A percentile compares a stretch with the other conserved stretches of the same genome.
These are phyloP conservation scores for Engraulis encrasicolus DNA, from an alignment of 2,113 vertebrate genomes.

Conservation along the genomic window DNA sequence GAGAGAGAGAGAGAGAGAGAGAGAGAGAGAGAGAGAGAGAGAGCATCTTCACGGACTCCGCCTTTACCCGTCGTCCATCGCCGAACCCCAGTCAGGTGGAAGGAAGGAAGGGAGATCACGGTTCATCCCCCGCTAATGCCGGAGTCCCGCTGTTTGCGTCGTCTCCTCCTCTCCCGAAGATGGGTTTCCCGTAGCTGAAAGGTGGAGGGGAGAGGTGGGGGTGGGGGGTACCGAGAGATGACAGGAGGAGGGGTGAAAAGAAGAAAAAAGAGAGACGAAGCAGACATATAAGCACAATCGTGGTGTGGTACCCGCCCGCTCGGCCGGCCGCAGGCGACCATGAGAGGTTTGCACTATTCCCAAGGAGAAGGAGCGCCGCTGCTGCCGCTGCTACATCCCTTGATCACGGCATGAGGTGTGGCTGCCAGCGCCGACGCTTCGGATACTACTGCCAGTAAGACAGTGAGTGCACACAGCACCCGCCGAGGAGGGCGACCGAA, in stretches of 20 bases:
- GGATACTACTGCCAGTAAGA: conserved; percentile 72
- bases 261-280: no score
- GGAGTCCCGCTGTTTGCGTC: conserved; percentile 54
- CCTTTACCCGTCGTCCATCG: conserved; percentile 61
- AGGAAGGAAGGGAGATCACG: conserved; percentile 55
- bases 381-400: conserved; percentile 68
- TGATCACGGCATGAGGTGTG: conserved; percentile 83
- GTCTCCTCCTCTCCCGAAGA: conserved; percentile 64
- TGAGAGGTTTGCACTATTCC: conserved; percentile 78
- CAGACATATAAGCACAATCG: conserved; percentile 72
- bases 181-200: conserved; percentile 78
- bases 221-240: conserved; percentile 58
- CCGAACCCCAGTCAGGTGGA: conserved; percentile 57
- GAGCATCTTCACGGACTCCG: conserved; percentile 65
- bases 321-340: no score
- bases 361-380: no score
- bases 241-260: conserved; percentile 56
- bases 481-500: conserved; percentile 75
- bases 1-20: neutral
- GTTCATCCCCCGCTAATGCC: conserved; percentile 49
- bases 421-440: conserved; percentile 64
- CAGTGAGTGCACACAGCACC: no score
- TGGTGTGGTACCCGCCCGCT: conserved; percentile 77
- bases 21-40: neutral
- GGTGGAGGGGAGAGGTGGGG: conserved; percentile 69